Base-by-base conservation (phyloP, 1,140 invertebrate species). In the Drosophila busckii region DNA sequence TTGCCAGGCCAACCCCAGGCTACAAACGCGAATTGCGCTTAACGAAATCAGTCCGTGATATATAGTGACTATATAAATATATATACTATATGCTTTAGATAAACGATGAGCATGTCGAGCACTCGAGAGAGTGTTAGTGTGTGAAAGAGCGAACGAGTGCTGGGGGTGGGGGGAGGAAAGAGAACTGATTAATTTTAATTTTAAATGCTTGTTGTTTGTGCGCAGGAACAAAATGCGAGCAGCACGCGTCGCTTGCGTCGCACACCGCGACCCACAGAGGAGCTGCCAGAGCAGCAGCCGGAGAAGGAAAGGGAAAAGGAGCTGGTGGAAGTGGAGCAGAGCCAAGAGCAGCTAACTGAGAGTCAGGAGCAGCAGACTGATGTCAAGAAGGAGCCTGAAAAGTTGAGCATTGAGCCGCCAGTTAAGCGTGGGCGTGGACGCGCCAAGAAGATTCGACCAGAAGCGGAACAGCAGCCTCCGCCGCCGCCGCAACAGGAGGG, bases 361-460 rank as follows among this genome's bases (percentile, higher is more conserved):
- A 9, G 23, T 22, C 29, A 29, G 28, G 50, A 62, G 4, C 15
- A 20, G 32, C 37, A 19, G 22, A 28, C 15, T 41, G 37, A 56
- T 35, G 29, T 73, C 1, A 80, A 78, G 26, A 69, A 65, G 7
- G 73, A 82, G n/a, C 46, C 45, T 0, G 75, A 82, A 41, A 80
- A 80, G 13, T 10, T 22, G 9, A 25, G 20, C n/a, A 34, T 32
- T 28, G 23, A 37, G 7, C 35, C 38, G 12, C 49, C 59, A 10
- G 58, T 46, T 6, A 86, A 86, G 22, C 80, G 84, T 3, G 84
- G 84, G 16, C 62, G 84, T 9, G 84, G 84, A 15, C 80, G 84
- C 42, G 70, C 62, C 55, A 86, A 84, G 41, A 86, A 86, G 49
- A 66, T 68, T 2, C 53, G 53, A 20, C 42, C 52, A 1, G 70